phyloP scores from a whole-genome alignment of 2,797 vertebrate species.

The Valencia hispanica region DNA sequence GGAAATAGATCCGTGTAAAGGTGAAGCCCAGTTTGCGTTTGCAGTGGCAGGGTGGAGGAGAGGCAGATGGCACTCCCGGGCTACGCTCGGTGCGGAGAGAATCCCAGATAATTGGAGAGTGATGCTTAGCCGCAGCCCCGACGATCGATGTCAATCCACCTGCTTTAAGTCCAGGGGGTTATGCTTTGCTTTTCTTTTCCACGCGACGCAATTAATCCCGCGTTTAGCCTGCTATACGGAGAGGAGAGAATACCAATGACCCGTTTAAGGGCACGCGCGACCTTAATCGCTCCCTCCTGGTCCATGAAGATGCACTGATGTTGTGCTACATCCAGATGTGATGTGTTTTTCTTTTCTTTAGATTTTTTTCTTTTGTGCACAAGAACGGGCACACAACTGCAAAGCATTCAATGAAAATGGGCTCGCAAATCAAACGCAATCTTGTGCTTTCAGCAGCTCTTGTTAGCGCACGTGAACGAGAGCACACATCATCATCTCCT shows the following conservation, averaged over 20 bases:
- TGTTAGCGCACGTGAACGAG: constrained; percentile 44
- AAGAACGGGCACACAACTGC: constrained; percentile 1
- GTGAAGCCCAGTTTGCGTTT: constrained; percentile 70
- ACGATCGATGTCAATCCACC: constrained; percentile 78
- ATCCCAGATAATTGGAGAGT: constrained; percentile 78
- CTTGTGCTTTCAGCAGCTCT: constrained; percentile 28
- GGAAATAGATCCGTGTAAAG: constrained; percentile 57
- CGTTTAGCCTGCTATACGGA: constrained; percentile 70
- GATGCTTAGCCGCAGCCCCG: constrained; percentile 73
- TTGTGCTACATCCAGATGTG: constrained; percentile 17
- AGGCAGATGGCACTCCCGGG: constrained; percentile 74
- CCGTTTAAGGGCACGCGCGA: constrained; percentile 63
- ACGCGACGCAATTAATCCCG: constrained; percentile 79
- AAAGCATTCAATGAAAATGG: constrained; percentile 31
- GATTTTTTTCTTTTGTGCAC: neutral
- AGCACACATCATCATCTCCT: constrained; percentile 50
- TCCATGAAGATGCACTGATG: constrained; percentile 44
- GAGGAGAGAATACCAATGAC: constrained; percentile 82
- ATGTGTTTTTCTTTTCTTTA: neutral
- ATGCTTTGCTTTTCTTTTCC: constrained; percentile 81
- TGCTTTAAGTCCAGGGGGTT: constrained; percentile 75
- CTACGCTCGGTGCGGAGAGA: constrained; percentile 76
- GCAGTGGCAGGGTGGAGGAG: constrained; percentile 59
- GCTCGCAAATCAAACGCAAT: constrained; percentile 37
- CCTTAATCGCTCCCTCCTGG: constrained; percentile 58